Evolutionary conservation across 1,140 invertebrate species (phyloP).

Genomic region (Zaprionus taronus): DNA sequence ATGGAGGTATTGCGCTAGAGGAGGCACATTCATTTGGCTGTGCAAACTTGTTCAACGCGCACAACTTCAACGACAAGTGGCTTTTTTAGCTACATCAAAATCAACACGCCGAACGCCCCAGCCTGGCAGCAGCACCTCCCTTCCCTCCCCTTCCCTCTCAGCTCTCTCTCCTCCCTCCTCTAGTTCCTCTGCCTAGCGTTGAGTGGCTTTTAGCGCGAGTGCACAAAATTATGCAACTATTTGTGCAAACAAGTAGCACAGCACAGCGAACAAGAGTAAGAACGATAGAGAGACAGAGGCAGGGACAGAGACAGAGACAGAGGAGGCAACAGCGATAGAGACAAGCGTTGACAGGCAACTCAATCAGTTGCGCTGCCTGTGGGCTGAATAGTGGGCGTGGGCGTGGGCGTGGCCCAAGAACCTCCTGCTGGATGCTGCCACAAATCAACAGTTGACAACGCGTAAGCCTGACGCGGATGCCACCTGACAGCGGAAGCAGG

Average conservation of each 20-base stretch:
- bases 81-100: slow-evolving; percentile 81
- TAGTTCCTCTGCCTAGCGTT: slow-evolving; percentile 10
- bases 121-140: slow-evolving; percentile 5
- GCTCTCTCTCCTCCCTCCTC: neutral
- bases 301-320: slow-evolving; percentile 1
- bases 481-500: neutral
- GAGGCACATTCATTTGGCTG: slow-evolving; percentile 69
- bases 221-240: slow-evolving; percentile 78
- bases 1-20: too few species aligned
- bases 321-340: neutral
- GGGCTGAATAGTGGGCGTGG: neutral
- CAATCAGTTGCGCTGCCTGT: slow-evolving; percentile 36
- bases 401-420: neutral
- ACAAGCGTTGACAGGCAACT: slow-evolving; percentile 38
- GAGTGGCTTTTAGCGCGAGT: slow-evolving; percentile 69
- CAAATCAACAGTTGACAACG: slow-evolving; percentile 22
- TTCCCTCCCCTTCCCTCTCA: neutral
- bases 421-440: neutral
- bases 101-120: slow-evolving; percentile 58
- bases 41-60: slow-evolving; percentile 80
- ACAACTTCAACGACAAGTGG: slow-evolving; percentile 71
- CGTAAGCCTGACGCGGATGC: slow-evolving; percentile 14
- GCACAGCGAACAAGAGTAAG: neutral
- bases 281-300: neutral
- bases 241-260: slow-evolving; percentile 61